Conservation (phyloP, 2,113 vertebrate species). For the Paratilapia polleni region DNA sequence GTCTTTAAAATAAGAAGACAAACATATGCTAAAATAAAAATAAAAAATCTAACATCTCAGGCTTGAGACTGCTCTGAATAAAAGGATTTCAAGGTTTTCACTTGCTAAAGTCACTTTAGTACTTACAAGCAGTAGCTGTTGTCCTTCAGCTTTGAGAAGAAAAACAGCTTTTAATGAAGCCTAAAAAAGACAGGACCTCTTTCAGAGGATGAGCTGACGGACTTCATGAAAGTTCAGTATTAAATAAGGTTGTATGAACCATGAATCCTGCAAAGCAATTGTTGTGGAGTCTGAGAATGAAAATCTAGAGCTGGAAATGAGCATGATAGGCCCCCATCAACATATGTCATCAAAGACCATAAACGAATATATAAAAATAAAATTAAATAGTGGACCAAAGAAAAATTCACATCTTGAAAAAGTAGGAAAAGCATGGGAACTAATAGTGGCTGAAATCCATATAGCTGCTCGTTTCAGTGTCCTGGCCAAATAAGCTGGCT, state of each 20-base stretch:
- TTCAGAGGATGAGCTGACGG: neutral
- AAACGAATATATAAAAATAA: neutral
- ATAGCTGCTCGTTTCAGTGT: too few species aligned
- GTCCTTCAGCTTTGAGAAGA: neutral
- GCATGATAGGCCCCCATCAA: neutral
- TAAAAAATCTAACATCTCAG: too few species aligned
- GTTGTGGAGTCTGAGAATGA: neutral
- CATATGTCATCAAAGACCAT: neutral
- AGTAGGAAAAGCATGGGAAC: too few species aligned
- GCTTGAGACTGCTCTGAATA: too few species aligned
- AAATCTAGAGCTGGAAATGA: neutral
- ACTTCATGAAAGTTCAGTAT: neutral
- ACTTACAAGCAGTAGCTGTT: too few species aligned
- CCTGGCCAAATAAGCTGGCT: too few species aligned
- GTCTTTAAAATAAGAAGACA: too few species aligned
- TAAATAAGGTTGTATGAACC: neutral
- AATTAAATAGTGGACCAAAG: too few species aligned
- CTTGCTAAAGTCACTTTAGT: neutral
- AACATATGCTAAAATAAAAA: too few species aligned
- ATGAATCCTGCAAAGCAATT: neutral
- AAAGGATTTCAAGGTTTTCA: accelerated
- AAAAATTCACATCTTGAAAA: too few species aligned
- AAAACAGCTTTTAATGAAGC: neutral
- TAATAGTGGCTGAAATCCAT: too few species aligned
- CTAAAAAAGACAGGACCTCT: neutral